phyloP scores from a whole-genome alignment of 2,113 vertebrate species.

The Polypterus senegalus region DNA sequence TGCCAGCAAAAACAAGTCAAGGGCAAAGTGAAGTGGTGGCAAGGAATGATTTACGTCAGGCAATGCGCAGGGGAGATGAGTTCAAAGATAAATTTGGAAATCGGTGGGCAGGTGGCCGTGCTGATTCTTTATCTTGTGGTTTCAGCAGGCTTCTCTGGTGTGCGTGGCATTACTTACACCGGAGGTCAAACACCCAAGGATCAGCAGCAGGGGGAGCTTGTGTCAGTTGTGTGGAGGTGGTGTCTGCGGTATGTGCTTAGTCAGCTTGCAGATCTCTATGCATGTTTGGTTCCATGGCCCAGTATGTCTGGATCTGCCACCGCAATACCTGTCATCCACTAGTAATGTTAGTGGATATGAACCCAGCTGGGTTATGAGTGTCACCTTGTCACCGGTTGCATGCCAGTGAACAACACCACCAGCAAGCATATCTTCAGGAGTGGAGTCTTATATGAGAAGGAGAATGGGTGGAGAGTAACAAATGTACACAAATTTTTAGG shows the following conservation, averaged over 20 bases:
- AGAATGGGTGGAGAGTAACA: too few relatives aligned
- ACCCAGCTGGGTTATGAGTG: not conserved
- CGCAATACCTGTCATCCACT: not conserved
- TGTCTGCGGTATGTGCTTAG: not conserved
- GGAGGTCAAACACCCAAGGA: not conserved
- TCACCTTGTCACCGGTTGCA: not conserved
- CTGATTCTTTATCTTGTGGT: slow-evolving; percentile 1
- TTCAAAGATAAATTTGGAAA: slow-evolving; percentile 1
- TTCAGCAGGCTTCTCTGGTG: not conserved
- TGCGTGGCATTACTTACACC: not conserved
- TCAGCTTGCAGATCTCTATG: not conserved
- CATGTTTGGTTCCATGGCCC: not conserved
- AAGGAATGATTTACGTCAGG: not conserved
- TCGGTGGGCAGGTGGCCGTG: not conserved
- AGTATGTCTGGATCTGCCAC: not conserved
- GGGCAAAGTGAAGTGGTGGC: not conserved
- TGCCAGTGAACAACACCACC: not conserved
- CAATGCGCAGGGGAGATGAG: not conserved
- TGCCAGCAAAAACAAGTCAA: not conserved
- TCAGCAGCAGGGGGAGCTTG: too few relatives aligned
- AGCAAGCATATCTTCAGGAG: not conserved
- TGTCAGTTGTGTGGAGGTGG: not conserved
- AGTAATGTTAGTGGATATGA: not conserved
- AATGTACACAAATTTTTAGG: too few relatives aligned
- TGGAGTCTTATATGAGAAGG: too few relatives aligned